Evolutionary conservation across 1,140 invertebrate species (phyloP).

Genomic region (Phocides pigmalion): DNA sequence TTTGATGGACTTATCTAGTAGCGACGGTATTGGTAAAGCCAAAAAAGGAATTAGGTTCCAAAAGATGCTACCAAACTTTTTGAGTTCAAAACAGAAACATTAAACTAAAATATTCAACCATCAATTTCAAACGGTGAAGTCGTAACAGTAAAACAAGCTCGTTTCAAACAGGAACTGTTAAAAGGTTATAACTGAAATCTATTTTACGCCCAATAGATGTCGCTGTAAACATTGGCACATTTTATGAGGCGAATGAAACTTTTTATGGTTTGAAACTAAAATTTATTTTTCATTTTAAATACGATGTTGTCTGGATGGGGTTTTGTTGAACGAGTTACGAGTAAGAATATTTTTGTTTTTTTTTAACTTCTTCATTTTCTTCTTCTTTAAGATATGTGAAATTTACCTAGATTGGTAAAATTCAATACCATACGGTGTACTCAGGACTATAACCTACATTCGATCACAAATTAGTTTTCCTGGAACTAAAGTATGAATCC

Average conservation of each 20-base stretch:
- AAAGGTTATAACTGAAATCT: conserved; percentile 34
- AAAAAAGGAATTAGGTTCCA: background rate
- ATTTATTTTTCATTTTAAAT: background rate
- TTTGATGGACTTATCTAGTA: too few relatives aligned
- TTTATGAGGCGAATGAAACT: conserved; percentile 26
- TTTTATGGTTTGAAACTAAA: conserved; percentile 16
- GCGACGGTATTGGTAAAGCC: too few relatives aligned
- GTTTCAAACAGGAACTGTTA: conserved; percentile 30
- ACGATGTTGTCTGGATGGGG: background rate
- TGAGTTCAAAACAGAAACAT: background rate
- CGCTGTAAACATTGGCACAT: conserved; percentile 25
- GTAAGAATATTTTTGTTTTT: too few relatives aligned
- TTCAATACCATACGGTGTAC: too few relatives aligned
- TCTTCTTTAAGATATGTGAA: too few relatives aligned
- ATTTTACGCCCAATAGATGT: conserved; percentile 33
- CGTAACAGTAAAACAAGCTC: conserved; percentile 31
- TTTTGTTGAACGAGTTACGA: too few relatives aligned
- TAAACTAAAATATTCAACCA: conserved; percentile 19
- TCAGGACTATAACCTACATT: too few relatives aligned
- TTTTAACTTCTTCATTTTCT: too few relatives aligned
- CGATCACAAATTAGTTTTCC: too few relatives aligned
- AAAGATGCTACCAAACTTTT: background rate
- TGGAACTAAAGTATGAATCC: too few relatives aligned
- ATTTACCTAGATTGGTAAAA: too few relatives aligned
- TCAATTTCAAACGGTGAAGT: conserved; percentile 13